These are phyloP conservation scores for Pachypanchax playfairii DNA, from an alignment of 2,113 vertebrate species.

Conservation along the genomic window DNA sequence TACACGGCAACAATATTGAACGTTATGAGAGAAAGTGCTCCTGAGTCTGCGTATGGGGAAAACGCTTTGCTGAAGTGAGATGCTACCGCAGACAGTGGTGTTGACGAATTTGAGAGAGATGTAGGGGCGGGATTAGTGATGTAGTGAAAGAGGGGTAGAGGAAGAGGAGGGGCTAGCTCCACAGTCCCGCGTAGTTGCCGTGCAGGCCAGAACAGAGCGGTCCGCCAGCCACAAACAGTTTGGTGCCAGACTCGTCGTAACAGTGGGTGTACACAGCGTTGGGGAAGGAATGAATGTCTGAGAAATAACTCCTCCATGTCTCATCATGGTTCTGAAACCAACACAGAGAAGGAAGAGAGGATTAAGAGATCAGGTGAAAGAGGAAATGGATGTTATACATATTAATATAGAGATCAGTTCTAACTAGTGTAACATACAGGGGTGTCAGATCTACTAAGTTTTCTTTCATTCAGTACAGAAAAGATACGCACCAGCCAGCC, in stretches of 20 bases:
- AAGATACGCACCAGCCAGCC: conserved; percentile 94
- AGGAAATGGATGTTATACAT: not conserved
- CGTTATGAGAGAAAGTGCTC: conserved; percentile 62
- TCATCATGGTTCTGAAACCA: conserved; percentile 91
- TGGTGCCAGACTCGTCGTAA: conserved; percentile 96
- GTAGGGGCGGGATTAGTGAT: conserved; percentile 34
- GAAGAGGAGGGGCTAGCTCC: conserved; percentile 85
- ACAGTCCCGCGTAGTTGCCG: conserved; percentile 96
- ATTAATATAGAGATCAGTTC: too few relatives aligned
- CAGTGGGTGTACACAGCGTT: conserved; percentile 99
- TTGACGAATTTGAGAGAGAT: conserved; percentile 20
- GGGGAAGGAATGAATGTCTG: conserved; percentile 94
- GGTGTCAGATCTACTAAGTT: not conserved
- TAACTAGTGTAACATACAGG: too few relatives aligned
- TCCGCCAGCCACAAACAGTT: conserved; percentile 97
- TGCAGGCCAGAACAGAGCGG: conserved; percentile 97
- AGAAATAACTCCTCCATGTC: conserved; percentile 99
- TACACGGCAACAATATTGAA: conserved; percentile 52
- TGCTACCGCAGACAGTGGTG: conserved; percentile 19
- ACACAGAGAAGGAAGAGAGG: not conserved
- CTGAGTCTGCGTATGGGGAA: conserved; percentile 67
- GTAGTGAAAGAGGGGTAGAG: conserved; percentile 25
- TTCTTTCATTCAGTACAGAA: too few relatives aligned
- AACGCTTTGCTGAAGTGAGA: conserved; percentile 26
- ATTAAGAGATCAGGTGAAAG: not conserved